phyloP scores from a whole-genome alignment of 2,888 invertebrate species.

The Noctua janthe region DNA sequence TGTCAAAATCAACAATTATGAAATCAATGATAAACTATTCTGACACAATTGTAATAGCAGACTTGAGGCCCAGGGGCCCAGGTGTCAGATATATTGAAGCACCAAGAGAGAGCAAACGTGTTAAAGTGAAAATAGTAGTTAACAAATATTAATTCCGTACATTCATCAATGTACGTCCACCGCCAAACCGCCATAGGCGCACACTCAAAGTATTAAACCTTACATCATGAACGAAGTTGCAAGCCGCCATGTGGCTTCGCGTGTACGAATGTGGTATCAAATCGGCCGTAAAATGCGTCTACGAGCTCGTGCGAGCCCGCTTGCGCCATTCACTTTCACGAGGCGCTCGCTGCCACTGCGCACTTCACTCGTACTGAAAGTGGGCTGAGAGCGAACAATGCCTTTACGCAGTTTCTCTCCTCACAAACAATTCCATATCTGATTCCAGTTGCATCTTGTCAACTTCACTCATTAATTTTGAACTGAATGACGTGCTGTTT shows the following conservation, averaged over 20 bases:
- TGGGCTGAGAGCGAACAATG: constrained; percentile 86
- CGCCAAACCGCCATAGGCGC: constrained; percentile 51
- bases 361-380: constrained; percentile 82
- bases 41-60: too few relatives aligned
- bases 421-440: constrained; percentile 82
- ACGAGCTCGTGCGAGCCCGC: constrained; percentile 75
- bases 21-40: too few relatives aligned
- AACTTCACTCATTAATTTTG: constrained; percentile 39
- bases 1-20: too few relatives aligned
- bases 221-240: constrained; percentile 73
- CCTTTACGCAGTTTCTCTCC: constrained; percentile 85
- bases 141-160: constrained; percentile 56
- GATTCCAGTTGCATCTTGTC: constrained; percentile 71
- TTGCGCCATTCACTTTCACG: constrained; percentile 89
- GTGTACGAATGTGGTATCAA: constrained; percentile 82
- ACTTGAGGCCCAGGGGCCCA: background rate
- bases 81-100: background rate
- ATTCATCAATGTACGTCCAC: constrained; percentile 68
- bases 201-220: constrained; percentile 63
- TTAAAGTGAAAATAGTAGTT: constrained; percentile 46
- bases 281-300: constrained; percentile 84
- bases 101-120: constrained; percentile 13
- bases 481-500: constrained; percentile 9
- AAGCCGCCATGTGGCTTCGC: constrained; percentile 76
- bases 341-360: constrained; percentile 72